phyloP scores from a whole-genome alignment of 2,113 vertebrate genomes.

The Mesoclemmys tuberculata region DNA sequence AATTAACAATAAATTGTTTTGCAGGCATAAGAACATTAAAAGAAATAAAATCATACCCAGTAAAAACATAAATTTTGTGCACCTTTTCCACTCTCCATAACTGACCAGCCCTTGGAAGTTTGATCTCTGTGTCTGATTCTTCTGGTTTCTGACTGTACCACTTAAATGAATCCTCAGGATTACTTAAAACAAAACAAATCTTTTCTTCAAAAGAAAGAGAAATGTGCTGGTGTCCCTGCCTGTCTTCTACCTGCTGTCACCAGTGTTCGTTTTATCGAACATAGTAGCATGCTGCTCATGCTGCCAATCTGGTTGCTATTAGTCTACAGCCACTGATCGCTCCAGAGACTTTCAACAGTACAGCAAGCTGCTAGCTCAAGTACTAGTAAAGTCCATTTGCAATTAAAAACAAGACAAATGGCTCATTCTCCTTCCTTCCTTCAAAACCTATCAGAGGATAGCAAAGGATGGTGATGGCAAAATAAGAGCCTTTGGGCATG shows the following conservation, averaged over 20 bases:
- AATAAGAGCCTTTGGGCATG: not conserved
- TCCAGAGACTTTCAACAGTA: not conserved
- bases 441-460: not conserved
- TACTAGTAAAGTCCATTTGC: not conserved
- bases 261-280: not conserved
- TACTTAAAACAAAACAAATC: not conserved
- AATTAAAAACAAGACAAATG: not conserved
- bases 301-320: not conserved
- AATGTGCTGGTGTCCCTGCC: not conserved
- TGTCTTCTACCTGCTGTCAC: not conserved
- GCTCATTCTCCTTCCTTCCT: not conserved
- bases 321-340: not conserved
- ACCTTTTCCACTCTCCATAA: not conserved
- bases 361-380: not conserved
- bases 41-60: not conserved
- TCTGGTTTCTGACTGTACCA: conserved; percentile 1
- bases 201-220: not conserved
- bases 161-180: not conserved
- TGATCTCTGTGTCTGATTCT: not conserved
- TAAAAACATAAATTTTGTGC: not conserved
- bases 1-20: not conserved
- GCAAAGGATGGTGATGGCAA: not conserved
- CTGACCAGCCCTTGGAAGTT: not conserved
- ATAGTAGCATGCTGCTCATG: not conserved
- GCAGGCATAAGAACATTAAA: not conserved